These are phyloP conservation scores for Acanthisitta chloris DNA, from an alignment of 2,113 vertebrate species.

Conservation along the genomic window DNA sequence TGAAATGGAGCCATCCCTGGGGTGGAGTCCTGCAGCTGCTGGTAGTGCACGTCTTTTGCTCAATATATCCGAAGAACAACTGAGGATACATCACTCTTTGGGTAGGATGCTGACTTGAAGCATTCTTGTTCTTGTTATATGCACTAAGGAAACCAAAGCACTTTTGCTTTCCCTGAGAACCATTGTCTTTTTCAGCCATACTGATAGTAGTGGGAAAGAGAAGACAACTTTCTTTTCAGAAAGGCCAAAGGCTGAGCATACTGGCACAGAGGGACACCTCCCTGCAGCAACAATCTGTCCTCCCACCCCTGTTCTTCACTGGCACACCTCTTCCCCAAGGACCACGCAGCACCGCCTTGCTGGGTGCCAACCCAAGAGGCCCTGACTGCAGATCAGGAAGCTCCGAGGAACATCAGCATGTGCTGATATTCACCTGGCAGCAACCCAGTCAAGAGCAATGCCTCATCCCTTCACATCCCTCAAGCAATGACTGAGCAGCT, in stretches of 20 bases:
- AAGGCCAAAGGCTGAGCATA: background rate
- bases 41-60: conserved; percentile 2
- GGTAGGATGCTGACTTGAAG: background rate
- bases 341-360: fast-evolving
- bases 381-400: background rate
- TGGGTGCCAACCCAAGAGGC: background rate
- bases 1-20: conserved; percentile 38
- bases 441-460: background rate
- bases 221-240: background rate
- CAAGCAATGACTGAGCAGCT: background rate
- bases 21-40: conserved; percentile 51
- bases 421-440: background rate
- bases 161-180: background rate
- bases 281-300: background rate
- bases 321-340: background rate
- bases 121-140: background rate
- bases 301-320: background rate
- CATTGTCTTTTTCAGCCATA: background rate
- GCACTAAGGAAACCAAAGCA: background rate
- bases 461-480: background rate
- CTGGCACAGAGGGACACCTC: background rate
- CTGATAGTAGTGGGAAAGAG: background rate
- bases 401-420: background rate
- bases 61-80: background rate
- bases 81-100: background rate